Conservation (phyloP, 2,797 vertebrate species). For the Etheostoma nigrum region DNA sequence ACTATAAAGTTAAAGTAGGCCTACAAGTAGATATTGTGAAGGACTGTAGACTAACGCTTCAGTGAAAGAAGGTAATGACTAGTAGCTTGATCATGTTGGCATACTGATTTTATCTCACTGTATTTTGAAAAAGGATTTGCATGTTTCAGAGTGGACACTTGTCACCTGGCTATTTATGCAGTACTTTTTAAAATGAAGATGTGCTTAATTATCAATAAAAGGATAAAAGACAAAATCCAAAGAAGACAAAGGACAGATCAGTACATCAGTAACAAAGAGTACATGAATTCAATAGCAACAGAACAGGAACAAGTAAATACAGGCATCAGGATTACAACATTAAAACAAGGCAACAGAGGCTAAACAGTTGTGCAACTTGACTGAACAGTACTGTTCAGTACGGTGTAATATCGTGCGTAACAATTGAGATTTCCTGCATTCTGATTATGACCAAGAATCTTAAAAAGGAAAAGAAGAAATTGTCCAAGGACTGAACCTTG, state of each 20-base stretch:
- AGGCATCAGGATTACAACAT: not conserved
- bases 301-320: not conserved
- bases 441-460: conserved; percentile 8
- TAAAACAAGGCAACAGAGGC: not conserved
- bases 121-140: not conserved
- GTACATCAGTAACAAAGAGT: not conserved
- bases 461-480: not conserved
- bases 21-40: not conserved
- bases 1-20: not conserved
- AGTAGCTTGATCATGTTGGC: not conserved
- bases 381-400: not conserved
- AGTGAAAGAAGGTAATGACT: not conserved
- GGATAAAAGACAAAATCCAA: not conserved
- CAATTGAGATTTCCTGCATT: not conserved
- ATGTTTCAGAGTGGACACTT: not conserved
- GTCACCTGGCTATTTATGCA: conserved; percentile 4
- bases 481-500: conserved; percentile 18
- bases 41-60: not conserved
- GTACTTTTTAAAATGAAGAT: too few relatives aligned
- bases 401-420: not conserved
- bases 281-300: not conserved
- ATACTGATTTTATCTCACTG: not conserved
- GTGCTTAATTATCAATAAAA: not conserved
- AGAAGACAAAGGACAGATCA: conserved; percentile 14
- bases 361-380: not conserved